phyloP scores from a whole-genome alignment of 2,797 vertebrate genomes.

The Micromesistius poutassou region DNA sequence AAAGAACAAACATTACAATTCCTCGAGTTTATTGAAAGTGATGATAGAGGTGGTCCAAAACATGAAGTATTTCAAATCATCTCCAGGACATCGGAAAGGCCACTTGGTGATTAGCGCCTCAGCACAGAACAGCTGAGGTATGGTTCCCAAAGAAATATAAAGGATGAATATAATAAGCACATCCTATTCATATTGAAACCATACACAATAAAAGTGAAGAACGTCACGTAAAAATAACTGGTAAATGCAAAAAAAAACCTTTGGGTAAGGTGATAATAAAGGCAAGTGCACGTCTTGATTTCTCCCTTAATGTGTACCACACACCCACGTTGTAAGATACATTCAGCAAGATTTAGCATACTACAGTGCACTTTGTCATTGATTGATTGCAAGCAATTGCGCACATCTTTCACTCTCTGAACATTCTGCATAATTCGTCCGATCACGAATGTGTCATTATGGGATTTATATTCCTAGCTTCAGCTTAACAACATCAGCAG shows the following conservation, averaged over 20 bases:
- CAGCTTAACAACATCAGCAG: neutral
- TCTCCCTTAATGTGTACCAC: slow-evolving; percentile 59
- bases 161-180: slow-evolving; percentile 28
- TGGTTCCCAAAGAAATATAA: slow-evolving; percentile 37
- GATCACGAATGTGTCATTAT: neutral
- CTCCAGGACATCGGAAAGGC: slow-evolving; percentile 48
- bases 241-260: slow-evolving; percentile 28
- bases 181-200: slow-evolving; percentile 17
- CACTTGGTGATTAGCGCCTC: slow-evolving; percentile 38
- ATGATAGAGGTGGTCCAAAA: slow-evolving; percentile 33
- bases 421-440: neutral
- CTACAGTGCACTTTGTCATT: slow-evolving; percentile 21
- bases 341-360: slow-evolving; percentile 42
- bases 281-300: slow-evolving; percentile 60
- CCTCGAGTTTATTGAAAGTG: slow-evolving; percentile 60
- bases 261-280: slow-evolving; percentile 56
- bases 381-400: neutral
- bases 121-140: slow-evolving; percentile 26
- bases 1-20: slow-evolving; percentile 18
- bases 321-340: slow-evolving; percentile 44
- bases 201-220: slow-evolving; percentile 6
- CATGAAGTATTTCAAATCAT: slow-evolving; percentile 28
- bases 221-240: neutral
- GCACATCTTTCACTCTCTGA: neutral
- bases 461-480: neutral